Conservation (phyloP, 1,140 invertebrate genomes). For the Drosophila orena region DNA sequence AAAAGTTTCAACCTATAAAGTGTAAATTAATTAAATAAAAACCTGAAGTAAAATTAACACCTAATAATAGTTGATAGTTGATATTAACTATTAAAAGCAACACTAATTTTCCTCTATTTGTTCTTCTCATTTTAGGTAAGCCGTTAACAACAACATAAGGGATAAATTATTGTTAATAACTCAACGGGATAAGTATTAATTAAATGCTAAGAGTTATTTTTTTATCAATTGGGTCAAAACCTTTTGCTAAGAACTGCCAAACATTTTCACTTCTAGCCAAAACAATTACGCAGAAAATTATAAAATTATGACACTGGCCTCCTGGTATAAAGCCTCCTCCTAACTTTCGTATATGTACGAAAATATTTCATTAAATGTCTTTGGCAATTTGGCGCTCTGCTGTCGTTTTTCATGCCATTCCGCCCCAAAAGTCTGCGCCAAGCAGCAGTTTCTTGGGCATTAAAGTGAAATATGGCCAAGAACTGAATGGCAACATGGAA, state of each 20-base stretch:
- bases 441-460: conserved; percentile 43
- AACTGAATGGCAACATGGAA: conserved; percentile 29
- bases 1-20: not conserved
- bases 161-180: no score
- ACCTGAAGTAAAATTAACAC: no score
- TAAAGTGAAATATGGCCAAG: conserved; percentile 72
- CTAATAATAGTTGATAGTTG: no score
- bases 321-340: not conserved
- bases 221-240: conserved; percentile 20
- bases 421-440: conserved; percentile 2
- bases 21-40: no score
- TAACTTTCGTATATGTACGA: conserved; percentile 2
- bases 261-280: conserved; percentile 35
- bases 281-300: conserved; percentile 48
- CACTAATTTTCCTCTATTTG: not conserved
- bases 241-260: conserved; percentile 14
- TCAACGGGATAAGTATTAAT: conserved; percentile 37
- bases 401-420: conserved; percentile 71
- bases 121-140: conserved; percentile 36
- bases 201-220: not conserved
- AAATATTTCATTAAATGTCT: conserved; percentile 76
- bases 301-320: conserved; percentile 37
- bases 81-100: not conserved
- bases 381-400: conserved; percentile 62
- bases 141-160: not conserved